phyloP scores from a whole-genome alignment of 64 coral and sea anemone genomes.

The Pocillopora verrucosa region DNA sequence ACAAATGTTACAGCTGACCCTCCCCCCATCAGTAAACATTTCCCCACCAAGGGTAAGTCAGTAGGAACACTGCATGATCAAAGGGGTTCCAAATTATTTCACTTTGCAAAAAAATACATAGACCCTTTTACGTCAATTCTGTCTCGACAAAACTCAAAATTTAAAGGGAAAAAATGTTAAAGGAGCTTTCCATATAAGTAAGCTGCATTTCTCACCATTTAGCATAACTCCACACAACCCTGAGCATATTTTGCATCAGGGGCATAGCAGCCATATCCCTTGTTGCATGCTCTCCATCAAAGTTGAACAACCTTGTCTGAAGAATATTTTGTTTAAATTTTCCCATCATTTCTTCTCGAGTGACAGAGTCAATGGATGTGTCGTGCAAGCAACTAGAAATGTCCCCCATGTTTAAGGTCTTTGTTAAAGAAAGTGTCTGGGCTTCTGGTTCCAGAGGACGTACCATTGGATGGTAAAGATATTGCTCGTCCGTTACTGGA shows the following conservation, averaged over 20 bases:
- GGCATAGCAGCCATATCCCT: constrained; percentile 72
- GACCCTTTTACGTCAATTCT: not conserved
- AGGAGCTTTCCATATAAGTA: not conserved
- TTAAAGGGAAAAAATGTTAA: not conserved
- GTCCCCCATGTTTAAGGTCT: constrained; percentile 51
- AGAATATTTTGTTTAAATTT: constrained; percentile 77
- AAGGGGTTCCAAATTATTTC: not conserved
- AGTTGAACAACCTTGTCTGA: constrained; percentile 79
- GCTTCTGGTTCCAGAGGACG: constrained; percentile 74
- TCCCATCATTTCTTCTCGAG: constrained; percentile 58
- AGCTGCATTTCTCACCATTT: constrained; percentile 33
- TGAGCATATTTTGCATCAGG: constrained; percentile 83
- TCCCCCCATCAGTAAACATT: not conserved
- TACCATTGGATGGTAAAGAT: constrained; percentile 77
- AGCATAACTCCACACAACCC: constrained; percentile 78
- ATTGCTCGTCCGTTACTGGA: constrained; percentile 35
- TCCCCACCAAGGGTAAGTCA: not conserved
- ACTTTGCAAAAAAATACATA: not conserved
- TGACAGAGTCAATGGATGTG: not conserved
- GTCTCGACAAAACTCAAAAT: not conserved
- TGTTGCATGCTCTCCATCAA: constrained; percentile 69
- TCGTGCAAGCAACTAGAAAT: constrained; percentile 45
- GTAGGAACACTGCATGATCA: no score
- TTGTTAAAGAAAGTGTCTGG: constrained; percentile 79
- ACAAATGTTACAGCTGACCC: not conserved